phyloP scores from a whole-genome alignment of 2,888 invertebrate species.

The Poecilus cupreus region DNA sequence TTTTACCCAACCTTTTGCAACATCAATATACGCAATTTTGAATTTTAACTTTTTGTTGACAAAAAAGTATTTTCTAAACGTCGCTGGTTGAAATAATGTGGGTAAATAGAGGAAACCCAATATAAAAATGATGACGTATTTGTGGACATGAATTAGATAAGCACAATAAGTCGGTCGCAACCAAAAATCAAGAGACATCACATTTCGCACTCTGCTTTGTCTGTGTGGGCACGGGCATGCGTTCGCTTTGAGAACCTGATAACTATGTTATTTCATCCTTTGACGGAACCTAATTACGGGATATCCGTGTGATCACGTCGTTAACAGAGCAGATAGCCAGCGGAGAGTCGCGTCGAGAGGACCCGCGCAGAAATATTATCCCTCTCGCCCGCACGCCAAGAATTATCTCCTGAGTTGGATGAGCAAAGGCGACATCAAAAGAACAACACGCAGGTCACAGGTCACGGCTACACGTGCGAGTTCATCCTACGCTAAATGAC shows the following conservation, averaged over 20 bases:
- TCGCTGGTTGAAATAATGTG: too few species aligned
- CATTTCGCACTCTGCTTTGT: slow-evolving; percentile 5
- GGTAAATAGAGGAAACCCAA: too few species aligned
- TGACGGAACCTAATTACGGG: slow-evolving; percentile 50
- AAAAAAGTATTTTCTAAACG: too few species aligned
- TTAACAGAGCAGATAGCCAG: slow-evolving; percentile 35
- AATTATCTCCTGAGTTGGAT: background rate
- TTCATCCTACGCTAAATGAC: background rate
- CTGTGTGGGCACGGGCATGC: background rate
- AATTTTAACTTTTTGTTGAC: background rate
- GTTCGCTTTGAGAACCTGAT: slow-evolving; percentile 47
- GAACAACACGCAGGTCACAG: background rate
- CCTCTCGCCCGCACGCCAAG: background rate
- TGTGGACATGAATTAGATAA: too few species aligned
- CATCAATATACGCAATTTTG: too few species aligned
- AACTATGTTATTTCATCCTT: slow-evolving; percentile 51
- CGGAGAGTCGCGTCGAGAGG: background rate
- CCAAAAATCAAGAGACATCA: slow-evolving; percentile 8
- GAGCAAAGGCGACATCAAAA: background rate
- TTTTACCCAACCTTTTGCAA: too few species aligned
- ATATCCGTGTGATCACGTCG: slow-evolving; percentile 47
- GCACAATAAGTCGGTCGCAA: background rate
- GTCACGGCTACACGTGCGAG: background rate
- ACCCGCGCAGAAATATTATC: slow-evolving; percentile 9
- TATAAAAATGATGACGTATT: too few species aligned